Conservation (phyloP, 2,113 vertebrate genomes). For the Desmodus rotundus region DNA sequence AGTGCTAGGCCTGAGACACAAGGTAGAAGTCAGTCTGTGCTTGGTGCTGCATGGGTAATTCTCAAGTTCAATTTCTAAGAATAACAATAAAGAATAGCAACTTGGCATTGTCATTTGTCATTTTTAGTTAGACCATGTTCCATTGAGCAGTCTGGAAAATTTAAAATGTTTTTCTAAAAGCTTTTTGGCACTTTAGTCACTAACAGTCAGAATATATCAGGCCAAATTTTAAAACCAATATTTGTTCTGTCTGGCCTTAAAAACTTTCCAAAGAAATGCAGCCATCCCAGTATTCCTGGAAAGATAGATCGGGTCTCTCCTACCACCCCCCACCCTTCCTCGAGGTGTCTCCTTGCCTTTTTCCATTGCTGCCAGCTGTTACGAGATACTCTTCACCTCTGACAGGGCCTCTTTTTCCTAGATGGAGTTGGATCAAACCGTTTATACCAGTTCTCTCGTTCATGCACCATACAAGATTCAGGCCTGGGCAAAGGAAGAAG, state of each 20-base stretch:
- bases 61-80: background rate
- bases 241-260: background rate
- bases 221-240: background rate
- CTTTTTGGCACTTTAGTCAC: background rate
- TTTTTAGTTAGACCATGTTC: slow-evolving; percentile 16
- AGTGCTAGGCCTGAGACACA: background rate
- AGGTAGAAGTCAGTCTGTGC: background rate
- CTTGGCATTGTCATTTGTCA: background rate
- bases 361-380: background rate
- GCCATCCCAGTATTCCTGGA: background rate
- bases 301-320: background rate
- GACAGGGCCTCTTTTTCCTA: background rate
- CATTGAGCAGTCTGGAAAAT: background rate
- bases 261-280: background rate
- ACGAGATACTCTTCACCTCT: background rate
- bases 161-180: slow-evolving; percentile 6
- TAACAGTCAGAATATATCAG: background rate
- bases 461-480: background rate
- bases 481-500: background rate
- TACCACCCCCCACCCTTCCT: background rate
- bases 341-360: background rate
- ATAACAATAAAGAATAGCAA: background rate
- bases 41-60: background rate
- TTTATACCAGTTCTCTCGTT: background rate
- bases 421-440: background rate